Evolutionary conservation across 2,888 invertebrate genomes (phyloP), one percentile per base, ranked within the genome.

Genomic region (Zaprionus bogoriensis): DNA sequence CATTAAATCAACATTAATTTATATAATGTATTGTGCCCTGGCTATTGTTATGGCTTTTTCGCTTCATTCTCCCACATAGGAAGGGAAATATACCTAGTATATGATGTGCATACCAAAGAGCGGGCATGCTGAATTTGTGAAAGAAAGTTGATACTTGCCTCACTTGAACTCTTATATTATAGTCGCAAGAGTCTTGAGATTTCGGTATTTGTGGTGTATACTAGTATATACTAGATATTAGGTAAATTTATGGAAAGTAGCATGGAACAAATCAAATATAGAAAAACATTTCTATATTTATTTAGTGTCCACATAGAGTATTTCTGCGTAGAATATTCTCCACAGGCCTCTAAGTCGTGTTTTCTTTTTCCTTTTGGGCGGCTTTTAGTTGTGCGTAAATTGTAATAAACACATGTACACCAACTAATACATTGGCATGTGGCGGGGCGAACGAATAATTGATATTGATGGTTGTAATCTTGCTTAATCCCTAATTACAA

Each of bases 401-500:
- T 72, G 73, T 72, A 74, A 76, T 72, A 67, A 76, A 76, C 73
- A 74, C 77, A 74, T 77, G 73, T 62, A 61, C 48, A 23, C 41
- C 55, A 71, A 71, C 73, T 70, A 75, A 73, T 75, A 71, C 72
- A 71, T 66, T 54, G 61, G 61, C 61, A 65, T 77, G 69, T 67
- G 53, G 54, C 48, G 47, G 62, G 51, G 62, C 63, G 47, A 47
- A 65, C 57, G 62, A 85, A 83, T 83, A 83, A 83, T 83, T 83
- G 82, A 87, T 87, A 87, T 83, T 87, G 82, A 83, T 83, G 82
- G 76, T 78, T 82, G 82, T 83, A 83, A 83, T 83, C 82, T 76
- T 67, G 74, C 67, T 87, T 83, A 83, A 87, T 87, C 86, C 82
- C 87, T 83, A 83, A 83, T 83, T 83, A 87, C 82, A 87, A 82